These are phyloP conservation scores for Zygaena filipendulae DNA, from an alignment of 2,888 invertebrate genomes.

Conservation along the genomic window DNA sequence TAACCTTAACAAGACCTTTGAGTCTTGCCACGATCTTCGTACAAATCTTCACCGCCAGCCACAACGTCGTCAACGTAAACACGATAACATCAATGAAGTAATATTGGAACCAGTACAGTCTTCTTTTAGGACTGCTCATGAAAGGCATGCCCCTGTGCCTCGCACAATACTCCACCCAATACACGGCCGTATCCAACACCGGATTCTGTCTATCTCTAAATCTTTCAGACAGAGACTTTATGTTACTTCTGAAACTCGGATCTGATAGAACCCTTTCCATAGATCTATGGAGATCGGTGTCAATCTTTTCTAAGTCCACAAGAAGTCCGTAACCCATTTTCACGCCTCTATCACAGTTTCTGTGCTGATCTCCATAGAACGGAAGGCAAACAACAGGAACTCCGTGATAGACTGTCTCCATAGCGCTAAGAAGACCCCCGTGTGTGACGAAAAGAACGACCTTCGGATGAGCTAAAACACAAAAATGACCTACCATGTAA, in stretches of 20 bases:
- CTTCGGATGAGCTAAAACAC: constrained; percentile 40
- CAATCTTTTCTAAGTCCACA: constrained; percentile 26
- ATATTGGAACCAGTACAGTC: neutral
- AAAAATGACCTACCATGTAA: too few species aligned
- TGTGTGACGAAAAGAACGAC: constrained; percentile 47
- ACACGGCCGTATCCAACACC: constrained; percentile 38
- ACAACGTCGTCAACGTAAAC: neutral
- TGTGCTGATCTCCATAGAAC: constrained; percentile 46
- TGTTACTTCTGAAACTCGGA: constrained; percentile 27
- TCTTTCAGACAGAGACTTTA: constrained; percentile 28
- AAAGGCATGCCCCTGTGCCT: constrained; percentile 32
- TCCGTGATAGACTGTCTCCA: constrained; percentile 44
- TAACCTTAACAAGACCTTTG: neutral
- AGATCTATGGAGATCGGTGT: constrained; percentile 25
- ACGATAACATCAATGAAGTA: neutral
- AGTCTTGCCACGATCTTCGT: neutral
- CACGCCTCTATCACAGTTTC: constrained; percentile 25
- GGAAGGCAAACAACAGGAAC: constrained; percentile 49
- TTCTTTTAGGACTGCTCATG: neutral
- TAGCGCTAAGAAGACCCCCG: constrained; percentile 43
- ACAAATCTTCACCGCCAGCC: neutral
- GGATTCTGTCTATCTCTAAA: constrained; percentile 37
- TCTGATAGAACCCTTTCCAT: constrained; percentile 30
- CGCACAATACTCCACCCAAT: constrained; percentile 50
- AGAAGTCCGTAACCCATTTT: constrained; percentile 33